phyloP scores from a whole-genome alignment of 2,797 vertebrate genomes.

The Eidolon dupreanum region DNA sequence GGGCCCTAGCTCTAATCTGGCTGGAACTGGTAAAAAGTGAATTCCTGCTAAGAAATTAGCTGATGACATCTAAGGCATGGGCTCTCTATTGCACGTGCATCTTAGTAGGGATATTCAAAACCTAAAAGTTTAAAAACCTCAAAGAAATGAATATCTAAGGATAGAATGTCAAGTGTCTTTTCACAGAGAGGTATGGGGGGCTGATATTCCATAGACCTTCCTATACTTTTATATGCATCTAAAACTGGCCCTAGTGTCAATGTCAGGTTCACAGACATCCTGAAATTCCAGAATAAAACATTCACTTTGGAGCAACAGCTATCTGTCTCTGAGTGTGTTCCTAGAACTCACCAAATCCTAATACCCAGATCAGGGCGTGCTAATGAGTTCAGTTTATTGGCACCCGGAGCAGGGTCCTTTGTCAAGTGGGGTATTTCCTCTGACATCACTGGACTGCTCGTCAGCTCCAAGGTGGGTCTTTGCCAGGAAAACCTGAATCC shows the following conservation, averaged over 20 bases:
- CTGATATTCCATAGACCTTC: neutral
- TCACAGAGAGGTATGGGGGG: neutral
- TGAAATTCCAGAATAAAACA: neutral
- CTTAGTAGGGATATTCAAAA: neutral
- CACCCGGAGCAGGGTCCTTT: neutral
- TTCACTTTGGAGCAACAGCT: neutral
- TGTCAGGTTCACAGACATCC: neutral
- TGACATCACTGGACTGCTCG: conserved; percentile 65
- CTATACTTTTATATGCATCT: neutral
- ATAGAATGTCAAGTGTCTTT: neutral
- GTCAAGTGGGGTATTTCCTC: conserved; percentile 51
- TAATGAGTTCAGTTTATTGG: neutral
- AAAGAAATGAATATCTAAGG: neutral
- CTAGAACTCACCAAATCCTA: neutral
- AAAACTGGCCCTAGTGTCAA: neutral
- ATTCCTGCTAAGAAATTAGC: conserved; percentile 7
- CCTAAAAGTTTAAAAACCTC: neutral
- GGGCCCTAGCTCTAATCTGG: neutral
- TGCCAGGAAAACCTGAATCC: conserved; percentile 83
- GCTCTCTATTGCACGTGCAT: neutral
- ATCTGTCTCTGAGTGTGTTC: neutral
- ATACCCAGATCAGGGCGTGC: neutral
- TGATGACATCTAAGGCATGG: neutral
- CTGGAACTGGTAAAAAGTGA: neutral
- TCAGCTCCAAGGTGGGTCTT: conserved; percentile 60